Evolutionary conservation across 2,113 vertebrate genomes (phyloP).

Genomic region (Psammodynastes pulverulentus): DNA sequence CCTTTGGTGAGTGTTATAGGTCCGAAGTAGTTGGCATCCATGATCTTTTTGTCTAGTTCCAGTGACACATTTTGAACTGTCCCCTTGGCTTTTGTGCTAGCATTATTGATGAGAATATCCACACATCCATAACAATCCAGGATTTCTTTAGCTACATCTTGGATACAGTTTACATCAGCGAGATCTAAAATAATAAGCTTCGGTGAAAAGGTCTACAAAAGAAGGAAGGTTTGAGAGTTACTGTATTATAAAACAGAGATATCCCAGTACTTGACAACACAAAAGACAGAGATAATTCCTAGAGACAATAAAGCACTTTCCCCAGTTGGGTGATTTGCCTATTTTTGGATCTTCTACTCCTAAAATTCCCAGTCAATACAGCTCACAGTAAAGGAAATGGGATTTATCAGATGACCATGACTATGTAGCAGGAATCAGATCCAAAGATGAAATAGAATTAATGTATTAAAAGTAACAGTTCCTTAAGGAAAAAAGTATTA

Average conservation of each 20-base stretch:
- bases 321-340: not conserved
- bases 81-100: conserved; percentile 89
- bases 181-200: conserved; percentile 91
- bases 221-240: conserved; percentile 37
- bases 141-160: conserved; percentile 82
- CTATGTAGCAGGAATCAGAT: not conserved
- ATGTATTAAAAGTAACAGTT: not conserved
- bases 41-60: conserved; percentile 90
- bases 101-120: conserved; percentile 89
- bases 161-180: conserved; percentile 82
- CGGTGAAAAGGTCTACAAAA: conserved; percentile 85
- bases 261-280: not conserved
- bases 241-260: not conserved
- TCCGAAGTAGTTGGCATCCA: conserved; percentile 96
- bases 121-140: conserved; percentile 89
- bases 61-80: conserved; percentile 84
- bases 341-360: not conserved
- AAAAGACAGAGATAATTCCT: not conserved
- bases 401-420: not conserved
- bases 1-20: conserved; percentile 92
- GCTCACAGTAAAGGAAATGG: not conserved
- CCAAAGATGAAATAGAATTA: not conserved
- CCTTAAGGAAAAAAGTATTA: not conserved
- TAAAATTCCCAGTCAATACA: not conserved
- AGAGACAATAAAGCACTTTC: not conserved